A percentile compares a stretch with the other conserved stretches of the same genome.
These are phyloP conservation scores for Aspiorhynchus laticeps DNA, from an alignment of 2,113 vertebrate species.

Conservation along the genomic window DNA sequence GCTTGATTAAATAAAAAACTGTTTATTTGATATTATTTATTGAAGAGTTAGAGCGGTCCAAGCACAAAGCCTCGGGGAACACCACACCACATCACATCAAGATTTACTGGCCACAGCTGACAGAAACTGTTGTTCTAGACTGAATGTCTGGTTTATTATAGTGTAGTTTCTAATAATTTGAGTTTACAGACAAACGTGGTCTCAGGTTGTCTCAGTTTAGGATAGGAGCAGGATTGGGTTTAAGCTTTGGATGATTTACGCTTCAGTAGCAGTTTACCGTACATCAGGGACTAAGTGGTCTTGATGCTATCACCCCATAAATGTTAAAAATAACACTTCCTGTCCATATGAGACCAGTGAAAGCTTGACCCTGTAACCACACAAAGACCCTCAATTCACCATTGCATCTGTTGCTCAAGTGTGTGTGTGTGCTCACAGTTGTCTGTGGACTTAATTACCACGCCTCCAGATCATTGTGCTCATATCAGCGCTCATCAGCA, in stretches of 20 bases:
- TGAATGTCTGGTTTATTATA: not conserved
- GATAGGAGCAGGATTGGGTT: not conserved
- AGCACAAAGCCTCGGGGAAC: constrained; percentile 4
- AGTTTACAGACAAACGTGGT: not conserved
- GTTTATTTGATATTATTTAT: not conserved
- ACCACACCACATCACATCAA: not conserved
- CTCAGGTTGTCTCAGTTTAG: not conserved
- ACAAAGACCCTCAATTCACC: not conserved
- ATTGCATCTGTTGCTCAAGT: not conserved
- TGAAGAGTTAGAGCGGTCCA: not conserved
- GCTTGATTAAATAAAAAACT: too few relatives aligned
- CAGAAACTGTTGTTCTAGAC: not conserved
- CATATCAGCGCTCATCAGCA: constrained; percentile 47
- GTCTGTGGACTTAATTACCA: constrained; percentile 47
- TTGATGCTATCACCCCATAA: not conserved
- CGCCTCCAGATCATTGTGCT: constrained; percentile 43
- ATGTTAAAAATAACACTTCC: constrained; percentile 22
- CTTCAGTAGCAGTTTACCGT: not conserved
- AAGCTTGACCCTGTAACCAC: not conserved
- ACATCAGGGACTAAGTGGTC: not conserved
- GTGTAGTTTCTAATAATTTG: not conserved
- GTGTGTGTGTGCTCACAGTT: not conserved
- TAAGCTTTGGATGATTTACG: not conserved
- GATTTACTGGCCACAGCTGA: not conserved
- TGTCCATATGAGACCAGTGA: not conserved